Percentiles rank a stretch among this genome's conserved stretches.
phyloP scores from a whole-genome alignment of 2,888 invertebrate genomes.

The Cepaea hortensis region DNA sequence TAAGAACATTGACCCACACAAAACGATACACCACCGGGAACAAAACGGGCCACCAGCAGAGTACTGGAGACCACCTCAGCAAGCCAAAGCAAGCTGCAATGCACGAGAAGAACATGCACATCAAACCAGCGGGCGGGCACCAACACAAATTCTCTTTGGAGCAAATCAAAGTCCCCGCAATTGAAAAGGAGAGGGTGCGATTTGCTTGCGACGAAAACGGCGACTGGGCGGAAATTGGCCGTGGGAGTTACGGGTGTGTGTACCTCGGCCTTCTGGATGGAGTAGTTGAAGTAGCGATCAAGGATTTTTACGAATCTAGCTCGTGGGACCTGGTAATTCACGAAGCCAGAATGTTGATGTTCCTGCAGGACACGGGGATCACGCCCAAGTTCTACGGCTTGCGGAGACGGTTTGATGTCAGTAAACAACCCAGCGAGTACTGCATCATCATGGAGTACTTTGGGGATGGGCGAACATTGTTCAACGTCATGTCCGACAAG shows the following conservation, averaged over 20 bases:
- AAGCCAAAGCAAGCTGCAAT: background rate
- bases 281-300: slow-evolving; percentile 41
- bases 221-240: slow-evolving; percentile 52
- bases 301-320: slow-evolving; percentile 50
- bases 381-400: slow-evolving; percentile 53
- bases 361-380: slow-evolving; percentile 53
- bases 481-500: slow-evolving; percentile 51
- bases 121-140: background rate
- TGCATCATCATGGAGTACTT: slow-evolving; percentile 54
- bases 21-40: background rate
- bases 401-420: slow-evolving; percentile 46
- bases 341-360: slow-evolving; percentile 52
- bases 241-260: slow-evolving; percentile 54
- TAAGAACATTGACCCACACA: background rate
- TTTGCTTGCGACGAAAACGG: slow-evolving; percentile 51
- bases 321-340: slow-evolving; percentile 51
- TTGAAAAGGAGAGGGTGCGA: slow-evolving; percentile 48
- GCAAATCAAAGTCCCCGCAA: slow-evolving; percentile 49
- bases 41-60: slow-evolving; percentile 30
- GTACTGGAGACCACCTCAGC: slow-evolving; percentile 10
- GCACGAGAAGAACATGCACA: background rate
- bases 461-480: slow-evolving; percentile 50
- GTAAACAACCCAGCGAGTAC: slow-evolving; percentile 46
- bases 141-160: slow-evolving; percentile 47
- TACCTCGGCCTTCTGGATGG: slow-evolving; percentile 49